These are phyloP conservation scores for Polyommatus iphigenia DNA, from an alignment of 2,888 invertebrate species.

Conservation along the genomic window DNA sequence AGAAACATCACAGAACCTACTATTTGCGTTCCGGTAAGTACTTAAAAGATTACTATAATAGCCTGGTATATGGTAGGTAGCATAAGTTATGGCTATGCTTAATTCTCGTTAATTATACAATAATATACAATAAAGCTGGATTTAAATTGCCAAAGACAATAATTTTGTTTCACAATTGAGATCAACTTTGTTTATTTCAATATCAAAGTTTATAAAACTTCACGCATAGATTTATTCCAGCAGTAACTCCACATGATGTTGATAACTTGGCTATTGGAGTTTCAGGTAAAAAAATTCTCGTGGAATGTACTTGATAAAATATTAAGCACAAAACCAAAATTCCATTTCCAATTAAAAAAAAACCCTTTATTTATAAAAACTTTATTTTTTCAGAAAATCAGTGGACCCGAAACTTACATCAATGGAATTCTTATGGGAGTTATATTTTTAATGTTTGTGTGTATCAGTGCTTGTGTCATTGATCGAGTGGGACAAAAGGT, in stretches of 20 bases:
- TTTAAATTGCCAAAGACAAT: too few species aligned
- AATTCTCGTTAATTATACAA: not conserved
- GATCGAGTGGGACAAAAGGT: conserved; percentile 50
- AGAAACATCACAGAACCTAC: conserved; percentile 40
- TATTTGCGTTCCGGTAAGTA: conserved; percentile 53
- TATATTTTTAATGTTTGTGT: conserved; percentile 48
- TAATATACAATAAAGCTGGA: not conserved
- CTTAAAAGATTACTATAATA: not conserved
- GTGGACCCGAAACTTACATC: conserved; percentile 54
- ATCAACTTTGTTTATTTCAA: not conserved
- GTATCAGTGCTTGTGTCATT: conserved; percentile 48
- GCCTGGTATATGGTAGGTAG: too few species aligned
- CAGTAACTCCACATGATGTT: not conserved
- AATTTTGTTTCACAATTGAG: too few species aligned
- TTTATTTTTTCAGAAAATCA: conserved; percentile 48
- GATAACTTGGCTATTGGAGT: not conserved
- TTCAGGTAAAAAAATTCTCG: not conserved
- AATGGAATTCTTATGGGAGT: conserved; percentile 53
- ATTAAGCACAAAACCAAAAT: too few species aligned
- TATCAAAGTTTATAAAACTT: not conserved
- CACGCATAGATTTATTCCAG: not conserved
- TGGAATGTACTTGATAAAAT: too few species aligned
- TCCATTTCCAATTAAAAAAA: too few species aligned
- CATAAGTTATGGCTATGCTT: not conserved
- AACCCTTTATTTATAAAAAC: too few species aligned